Conservation (phyloP, 1,140 invertebrate species). For the Drosophila arizonae region DNA sequence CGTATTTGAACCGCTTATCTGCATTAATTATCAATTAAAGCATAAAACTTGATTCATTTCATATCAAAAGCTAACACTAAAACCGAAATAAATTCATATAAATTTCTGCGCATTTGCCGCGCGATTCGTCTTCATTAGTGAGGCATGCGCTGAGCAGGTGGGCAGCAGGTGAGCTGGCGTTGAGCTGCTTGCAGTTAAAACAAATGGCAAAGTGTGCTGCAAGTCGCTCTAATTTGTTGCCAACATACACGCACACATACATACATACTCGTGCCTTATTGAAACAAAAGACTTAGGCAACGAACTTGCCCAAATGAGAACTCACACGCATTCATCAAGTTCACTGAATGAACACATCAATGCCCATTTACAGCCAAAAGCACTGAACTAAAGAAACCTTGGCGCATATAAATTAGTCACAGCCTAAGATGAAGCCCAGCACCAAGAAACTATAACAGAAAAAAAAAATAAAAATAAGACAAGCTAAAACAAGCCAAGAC, state of each 20-base stretch:
- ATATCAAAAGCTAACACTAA: constrained; percentile 42
- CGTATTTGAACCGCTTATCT: constrained; percentile 60
- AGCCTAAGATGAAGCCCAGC: constrained; percentile 10
- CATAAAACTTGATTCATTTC: constrained; percentile 70
- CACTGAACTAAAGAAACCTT: constrained; percentile 47
- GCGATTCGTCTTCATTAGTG: constrained; percentile 72
- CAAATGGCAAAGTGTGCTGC: constrained; percentile 74
- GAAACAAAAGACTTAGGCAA: constrained; percentile 63
- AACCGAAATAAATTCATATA: constrained; percentile 24
- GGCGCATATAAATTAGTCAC: constrained; percentile 70
- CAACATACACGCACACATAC: background rate
- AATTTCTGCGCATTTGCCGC: constrained; percentile 9
- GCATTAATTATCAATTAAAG: constrained; percentile 72
- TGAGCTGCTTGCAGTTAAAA: constrained; percentile 8
- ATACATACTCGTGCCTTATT: background rate
- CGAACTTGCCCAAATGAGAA: constrained; percentile 47
- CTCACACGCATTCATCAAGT: constrained; percentile 66
- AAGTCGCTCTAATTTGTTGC: constrained; percentile 64
- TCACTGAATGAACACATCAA: constrained; percentile 73
- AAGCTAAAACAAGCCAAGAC: background rate
- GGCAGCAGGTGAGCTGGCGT: background rate
- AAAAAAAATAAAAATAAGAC: background rate
- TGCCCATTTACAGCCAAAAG: constrained; percentile 64
- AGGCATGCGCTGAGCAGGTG: background rate
- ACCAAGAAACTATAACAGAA: no score